Conservation (phyloP, 2,113 vertebrate genomes). For the Micronycteris hirsuta region DNA sequence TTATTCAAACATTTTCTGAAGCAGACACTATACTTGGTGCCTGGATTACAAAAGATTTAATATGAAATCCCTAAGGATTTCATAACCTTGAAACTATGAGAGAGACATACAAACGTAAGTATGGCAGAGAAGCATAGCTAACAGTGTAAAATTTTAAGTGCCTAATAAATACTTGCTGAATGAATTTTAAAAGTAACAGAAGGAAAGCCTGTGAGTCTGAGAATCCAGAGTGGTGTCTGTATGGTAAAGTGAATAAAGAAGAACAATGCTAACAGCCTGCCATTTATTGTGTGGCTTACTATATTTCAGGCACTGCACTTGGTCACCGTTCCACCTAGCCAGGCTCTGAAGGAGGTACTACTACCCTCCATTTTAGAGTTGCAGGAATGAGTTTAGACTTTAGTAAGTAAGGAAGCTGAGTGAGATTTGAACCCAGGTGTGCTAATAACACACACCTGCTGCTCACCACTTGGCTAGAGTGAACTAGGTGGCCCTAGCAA, state of each 20-base stretch:
- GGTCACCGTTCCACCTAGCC: not conserved
- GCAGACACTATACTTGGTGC: not conserved
- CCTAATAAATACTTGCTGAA: not conserved
- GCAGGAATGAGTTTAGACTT: not conserved
- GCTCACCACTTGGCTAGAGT: not conserved
- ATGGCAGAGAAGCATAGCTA: not conserved
- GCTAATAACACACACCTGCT: not conserved
- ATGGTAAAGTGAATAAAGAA: not conserved
- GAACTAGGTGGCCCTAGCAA: not conserved
- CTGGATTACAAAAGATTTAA: not conserved
- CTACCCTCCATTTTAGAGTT: not conserved
- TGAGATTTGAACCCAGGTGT: not conserved
- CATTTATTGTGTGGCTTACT: not conserved
- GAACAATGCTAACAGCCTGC: not conserved
- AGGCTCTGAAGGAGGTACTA: not conserved
- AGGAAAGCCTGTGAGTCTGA: not conserved
- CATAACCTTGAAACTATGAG: not conserved
- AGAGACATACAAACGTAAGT: not conserved
- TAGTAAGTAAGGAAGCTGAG: not conserved
- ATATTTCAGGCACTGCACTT: not conserved
- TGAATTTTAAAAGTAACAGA: not conserved
- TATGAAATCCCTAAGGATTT: not conserved
- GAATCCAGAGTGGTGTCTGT: not conserved
- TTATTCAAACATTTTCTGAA: slow-evolving; percentile 22
- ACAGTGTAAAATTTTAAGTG: not conserved